A percentile compares a stretch with the other conserved stretches of the same genome.
These are phyloP conservation scores for Hyla sarda DNA, from an alignment of 2,113 vertebrate species.

Conservation along the genomic window DNA sequence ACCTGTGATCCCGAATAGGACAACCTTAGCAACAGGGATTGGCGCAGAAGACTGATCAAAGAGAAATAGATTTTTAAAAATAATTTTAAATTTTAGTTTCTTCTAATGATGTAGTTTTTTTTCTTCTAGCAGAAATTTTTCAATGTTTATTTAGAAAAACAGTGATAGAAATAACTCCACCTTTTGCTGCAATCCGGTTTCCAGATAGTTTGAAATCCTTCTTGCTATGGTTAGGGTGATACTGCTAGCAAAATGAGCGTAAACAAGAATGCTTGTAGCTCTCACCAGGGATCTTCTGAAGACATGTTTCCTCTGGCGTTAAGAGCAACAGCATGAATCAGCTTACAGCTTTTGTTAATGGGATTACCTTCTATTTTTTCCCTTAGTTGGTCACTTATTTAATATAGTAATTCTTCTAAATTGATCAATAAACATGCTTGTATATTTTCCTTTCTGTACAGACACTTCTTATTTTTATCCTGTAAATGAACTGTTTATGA, in stretches of 20 bases:
- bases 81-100: too few relatives aligned
- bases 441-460: background rate
- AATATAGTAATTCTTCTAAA: background rate
- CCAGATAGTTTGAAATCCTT: slow-evolving; percentile 1
- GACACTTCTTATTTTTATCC: background rate
- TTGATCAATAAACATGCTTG: background rate
- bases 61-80: background rate
- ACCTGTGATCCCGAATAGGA: background rate
- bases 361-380: background rate
- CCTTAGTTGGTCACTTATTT: background rate
- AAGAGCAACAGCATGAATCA: background rate
- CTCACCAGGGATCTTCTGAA: slow-evolving; percentile 13
- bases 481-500: background rate
- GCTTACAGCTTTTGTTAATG: slow-evolving; percentile 6
- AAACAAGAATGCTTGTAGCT: slow-evolving; percentile 8
- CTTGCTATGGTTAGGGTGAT: slow-evolving; percentile 1
- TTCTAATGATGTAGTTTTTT: too few relatives aligned
- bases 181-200: background rate
- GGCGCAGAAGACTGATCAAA: background rate
- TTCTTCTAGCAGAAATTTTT: background rate
- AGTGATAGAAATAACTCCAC: background rate
- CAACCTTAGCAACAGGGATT: background rate
- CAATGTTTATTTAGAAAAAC: background rate
- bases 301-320: slow-evolving; percentile 11
- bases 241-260: background rate